These are phyloP conservation scores for Trichopoda pennipes DNA, from an alignment of 2,888 invertebrate genomes.

Conservation along the genomic window DNA sequence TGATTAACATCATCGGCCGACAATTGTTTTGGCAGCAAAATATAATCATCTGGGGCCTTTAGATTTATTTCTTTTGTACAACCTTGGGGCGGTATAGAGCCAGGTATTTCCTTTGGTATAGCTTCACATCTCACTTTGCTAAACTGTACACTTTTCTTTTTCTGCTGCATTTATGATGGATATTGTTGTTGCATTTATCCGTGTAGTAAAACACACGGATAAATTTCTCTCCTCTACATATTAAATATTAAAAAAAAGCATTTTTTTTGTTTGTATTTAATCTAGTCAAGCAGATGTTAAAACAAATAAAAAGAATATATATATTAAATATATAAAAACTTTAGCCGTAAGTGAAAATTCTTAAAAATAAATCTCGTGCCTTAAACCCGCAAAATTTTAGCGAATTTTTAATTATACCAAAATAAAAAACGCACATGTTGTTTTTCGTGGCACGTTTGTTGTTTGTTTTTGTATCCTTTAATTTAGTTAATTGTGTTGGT, in stretches of 20 bases:
- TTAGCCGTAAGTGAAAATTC: not conserved
- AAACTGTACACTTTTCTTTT: constrained; percentile 83
- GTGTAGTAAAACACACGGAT: too few relatives aligned
- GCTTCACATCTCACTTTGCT: constrained; percentile 93
- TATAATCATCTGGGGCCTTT: constrained; percentile 49
- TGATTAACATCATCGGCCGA: constrained; percentile 79
- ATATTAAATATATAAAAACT: not conserved
- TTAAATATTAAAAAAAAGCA: too few relatives aligned
- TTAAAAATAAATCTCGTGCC: not conserved
- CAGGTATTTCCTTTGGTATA: constrained; percentile 93
- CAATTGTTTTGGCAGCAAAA: constrained; percentile 79
- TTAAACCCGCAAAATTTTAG: not conserved
- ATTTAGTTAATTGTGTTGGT: not conserved
- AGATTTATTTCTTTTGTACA: constrained; percentile 21
- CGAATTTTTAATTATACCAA: not conserved
- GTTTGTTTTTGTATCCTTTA: not conserved
- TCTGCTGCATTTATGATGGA: constrained; percentile 75
- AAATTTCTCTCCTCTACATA: too few relatives aligned
- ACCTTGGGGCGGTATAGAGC: constrained; percentile 86
- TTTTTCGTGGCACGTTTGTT: not conserved
- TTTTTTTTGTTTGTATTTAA: too few relatives aligned
- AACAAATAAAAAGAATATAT: not conserved
- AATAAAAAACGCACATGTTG: constrained; percentile 9
- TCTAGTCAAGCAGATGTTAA: not conserved
- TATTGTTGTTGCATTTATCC: constrained; percentile 66